These are phyloP conservation scores for Vespertilio murinus DNA, from an alignment of 2,797 vertebrate species.

Conservation along the genomic window DNA sequence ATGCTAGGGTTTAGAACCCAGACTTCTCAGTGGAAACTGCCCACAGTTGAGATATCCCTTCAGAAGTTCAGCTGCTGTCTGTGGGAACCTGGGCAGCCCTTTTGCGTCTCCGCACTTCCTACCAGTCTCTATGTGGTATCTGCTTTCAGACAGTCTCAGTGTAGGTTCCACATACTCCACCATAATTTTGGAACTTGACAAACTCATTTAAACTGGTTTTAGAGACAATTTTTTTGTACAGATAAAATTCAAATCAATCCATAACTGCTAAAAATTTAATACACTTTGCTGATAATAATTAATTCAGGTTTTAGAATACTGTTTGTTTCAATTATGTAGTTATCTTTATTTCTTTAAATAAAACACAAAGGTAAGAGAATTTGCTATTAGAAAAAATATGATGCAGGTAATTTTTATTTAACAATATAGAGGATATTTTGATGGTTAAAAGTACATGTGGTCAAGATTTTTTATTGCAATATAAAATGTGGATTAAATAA, in stretches of 20 bases:
- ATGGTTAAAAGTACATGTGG: neutral
- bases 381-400: neutral
- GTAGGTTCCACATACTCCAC: too few relatives aligned
- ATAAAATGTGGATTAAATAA: neutral
- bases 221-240: neutral
- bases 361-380: neutral
- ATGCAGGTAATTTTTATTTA: neutral
- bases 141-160: too few relatives aligned
- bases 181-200: too few relatives aligned
- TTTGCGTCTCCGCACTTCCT: too few relatives aligned
- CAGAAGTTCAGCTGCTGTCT: too few relatives aligned
- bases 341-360: neutral
- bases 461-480: conserved; percentile 22
- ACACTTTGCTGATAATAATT: neutral
- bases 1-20: too few relatives aligned
- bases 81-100: too few relatives aligned
- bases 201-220: neutral
- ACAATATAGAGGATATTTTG: neutral
- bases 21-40: too few relatives aligned
- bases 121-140: too few relatives aligned
- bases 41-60: too few relatives aligned
- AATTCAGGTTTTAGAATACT: neutral
- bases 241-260: neutral
- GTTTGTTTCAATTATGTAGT: neutral
- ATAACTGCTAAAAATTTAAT: neutral